Conservation (phyloP, 2,797 vertebrate species). For the Gymnopithys bicolor region DNA sequence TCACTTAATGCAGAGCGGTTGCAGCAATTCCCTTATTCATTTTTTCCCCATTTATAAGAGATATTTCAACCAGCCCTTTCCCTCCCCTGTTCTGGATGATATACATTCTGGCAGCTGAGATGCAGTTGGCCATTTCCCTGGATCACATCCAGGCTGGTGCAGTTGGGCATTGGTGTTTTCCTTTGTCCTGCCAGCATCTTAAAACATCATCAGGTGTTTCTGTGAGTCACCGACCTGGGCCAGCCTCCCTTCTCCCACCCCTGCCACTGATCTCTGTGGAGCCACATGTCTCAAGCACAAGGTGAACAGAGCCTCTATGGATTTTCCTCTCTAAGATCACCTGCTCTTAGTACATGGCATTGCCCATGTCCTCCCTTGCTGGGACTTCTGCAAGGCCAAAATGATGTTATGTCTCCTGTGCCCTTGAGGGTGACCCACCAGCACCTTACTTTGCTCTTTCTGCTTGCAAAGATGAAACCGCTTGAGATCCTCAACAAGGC, state of each 20-base stretch:
- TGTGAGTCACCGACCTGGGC: fast-evolving
- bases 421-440: neutral
- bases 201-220: neutral
- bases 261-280: neutral
- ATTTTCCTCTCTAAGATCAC: neutral
- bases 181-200: neutral
- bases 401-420: neutral
- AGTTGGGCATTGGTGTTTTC: neutral
- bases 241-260: neutral
- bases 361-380: neutral
- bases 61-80: neutral
- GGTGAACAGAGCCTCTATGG: neutral
- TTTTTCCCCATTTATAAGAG: neutral
- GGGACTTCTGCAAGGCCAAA: neutral
- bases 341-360: fast-evolving
- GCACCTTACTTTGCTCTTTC: neutral
- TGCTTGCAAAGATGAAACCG: neutral
- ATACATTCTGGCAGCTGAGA: neutral
- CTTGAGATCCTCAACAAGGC: neutral
- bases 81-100: fast-evolving
- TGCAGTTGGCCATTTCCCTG: neutral
- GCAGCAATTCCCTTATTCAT: neutral
- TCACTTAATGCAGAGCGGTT: fast-evolving
- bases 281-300: fast-evolving
- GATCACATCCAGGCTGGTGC: neutral